Evolutionary conservation across 2,888 invertebrate genomes (phyloP).

Genomic region (Metellina segmentata): DNA sequence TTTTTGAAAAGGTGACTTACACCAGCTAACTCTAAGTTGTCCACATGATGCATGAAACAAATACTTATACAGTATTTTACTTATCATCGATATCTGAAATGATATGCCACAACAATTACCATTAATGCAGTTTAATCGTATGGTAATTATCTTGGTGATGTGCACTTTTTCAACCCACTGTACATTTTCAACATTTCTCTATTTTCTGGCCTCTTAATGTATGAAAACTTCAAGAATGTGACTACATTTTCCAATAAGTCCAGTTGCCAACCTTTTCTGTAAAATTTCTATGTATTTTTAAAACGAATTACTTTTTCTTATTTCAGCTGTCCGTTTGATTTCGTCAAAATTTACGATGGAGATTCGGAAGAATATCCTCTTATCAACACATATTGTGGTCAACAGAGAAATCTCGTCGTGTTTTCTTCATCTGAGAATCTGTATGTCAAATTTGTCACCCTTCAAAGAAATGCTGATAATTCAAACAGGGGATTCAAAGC

Average conservation of each 20-base stretch:
- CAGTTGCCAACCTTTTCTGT: no score
- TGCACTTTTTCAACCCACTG: no score
- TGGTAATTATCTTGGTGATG: no score
- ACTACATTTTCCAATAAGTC: background rate
- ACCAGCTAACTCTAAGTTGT: no score
- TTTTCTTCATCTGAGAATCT: constrained; percentile 96
- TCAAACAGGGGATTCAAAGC: constrained; percentile 99
- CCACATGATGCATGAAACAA: no score
- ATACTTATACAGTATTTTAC: no score
- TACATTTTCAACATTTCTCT: no score
- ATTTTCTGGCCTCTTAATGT: no score
- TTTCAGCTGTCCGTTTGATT: constrained; percentile 98
- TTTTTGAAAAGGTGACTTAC: no score
- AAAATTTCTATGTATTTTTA: background rate
- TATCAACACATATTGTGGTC: constrained; percentile 98
- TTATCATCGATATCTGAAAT: no score
- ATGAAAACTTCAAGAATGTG: background rate
- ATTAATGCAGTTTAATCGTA: no score
- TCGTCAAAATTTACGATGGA: constrained; percentile 98
- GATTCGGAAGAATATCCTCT: constrained; percentile 92
- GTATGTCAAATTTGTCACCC: constrained; percentile 94
- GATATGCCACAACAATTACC: no score
- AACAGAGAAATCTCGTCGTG: constrained; percentile 96
- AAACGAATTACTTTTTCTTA: background rate
- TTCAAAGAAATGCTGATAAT: constrained; percentile 93